Evolutionary conservation across 1,140 invertebrate species (phyloP).

Genomic region (Galleria mellonella): DNA sequence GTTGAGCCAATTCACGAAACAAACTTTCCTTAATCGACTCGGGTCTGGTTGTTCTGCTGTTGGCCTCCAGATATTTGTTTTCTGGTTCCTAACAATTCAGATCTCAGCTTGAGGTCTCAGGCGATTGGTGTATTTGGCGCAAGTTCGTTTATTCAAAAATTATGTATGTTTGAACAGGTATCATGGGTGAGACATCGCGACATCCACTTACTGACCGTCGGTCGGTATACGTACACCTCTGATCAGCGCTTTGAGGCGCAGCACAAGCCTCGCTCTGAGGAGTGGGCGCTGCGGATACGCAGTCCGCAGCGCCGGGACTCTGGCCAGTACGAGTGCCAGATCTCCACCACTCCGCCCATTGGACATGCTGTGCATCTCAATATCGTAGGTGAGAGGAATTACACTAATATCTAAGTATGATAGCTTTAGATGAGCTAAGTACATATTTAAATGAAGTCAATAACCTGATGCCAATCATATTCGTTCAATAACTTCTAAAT

Average conservation of each 20-base stretch:
- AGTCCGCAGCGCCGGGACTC: constrained; percentile 81
- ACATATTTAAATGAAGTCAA: no score
- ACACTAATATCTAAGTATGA: neutral
- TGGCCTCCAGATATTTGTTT: no score
- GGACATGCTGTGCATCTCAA: constrained; percentile 82
- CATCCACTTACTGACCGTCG: constrained; percentile 89
- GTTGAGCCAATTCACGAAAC: no score
- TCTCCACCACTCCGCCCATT: constrained; percentile 85
- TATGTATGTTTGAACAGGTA: constrained; percentile 75
- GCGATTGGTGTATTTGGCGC: no score
- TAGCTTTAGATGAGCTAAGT: no score
- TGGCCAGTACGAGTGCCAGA: constrained; percentile 87
- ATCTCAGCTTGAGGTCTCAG: no score
- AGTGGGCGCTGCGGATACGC: constrained; percentile 83
- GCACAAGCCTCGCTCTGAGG: constrained; percentile 84
- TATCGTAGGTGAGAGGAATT: constrained; percentile 83
- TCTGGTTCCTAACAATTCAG: no score
- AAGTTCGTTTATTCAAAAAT: no score
- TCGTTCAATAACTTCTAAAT: no score
- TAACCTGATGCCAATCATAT: no score
- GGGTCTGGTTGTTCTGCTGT: no score
- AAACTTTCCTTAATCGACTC: no score
- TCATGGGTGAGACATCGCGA: constrained; percentile 92
- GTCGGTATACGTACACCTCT: constrained; percentile 89
- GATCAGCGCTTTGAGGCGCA: constrained; percentile 88